Evolutionary conservation across 2,113 vertebrate species (phyloP).

Genomic region (Amia ocellicauda): DNA sequence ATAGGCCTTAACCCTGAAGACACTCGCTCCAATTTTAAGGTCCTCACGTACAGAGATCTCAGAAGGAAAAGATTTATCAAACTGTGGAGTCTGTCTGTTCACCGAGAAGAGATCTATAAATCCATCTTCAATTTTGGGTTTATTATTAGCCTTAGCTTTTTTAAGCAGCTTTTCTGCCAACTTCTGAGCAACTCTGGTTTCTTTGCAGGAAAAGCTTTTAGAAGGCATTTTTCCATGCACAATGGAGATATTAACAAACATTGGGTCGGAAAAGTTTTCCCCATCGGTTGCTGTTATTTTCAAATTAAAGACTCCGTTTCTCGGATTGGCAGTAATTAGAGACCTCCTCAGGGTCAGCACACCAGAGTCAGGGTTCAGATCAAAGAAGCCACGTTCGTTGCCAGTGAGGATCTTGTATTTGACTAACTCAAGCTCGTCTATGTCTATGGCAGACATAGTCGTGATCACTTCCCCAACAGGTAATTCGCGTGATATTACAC

Average conservation of each 20-base stretch:
- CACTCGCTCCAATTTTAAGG: constrained; percentile 72
- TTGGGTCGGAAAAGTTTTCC: constrained; percentile 89
- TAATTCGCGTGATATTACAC: constrained; percentile 84
- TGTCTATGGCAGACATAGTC: constrained; percentile 92
- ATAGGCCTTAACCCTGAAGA: constrained; percentile 82
- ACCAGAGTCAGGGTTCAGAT: constrained; percentile 91
- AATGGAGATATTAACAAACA: constrained; percentile 92
- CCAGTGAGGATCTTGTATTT: constrained; percentile 96
- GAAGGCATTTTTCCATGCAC: constrained; percentile 79
- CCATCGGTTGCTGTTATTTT: constrained; percentile 94
- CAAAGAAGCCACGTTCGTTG: constrained; percentile 87
- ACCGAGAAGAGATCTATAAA: constrained; percentile 92
- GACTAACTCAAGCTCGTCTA: constrained; percentile 90
- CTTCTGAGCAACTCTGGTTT: constrained; percentile 89
- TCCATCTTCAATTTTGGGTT: constrained; percentile 82
- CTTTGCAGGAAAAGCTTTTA: constrained; percentile 84
- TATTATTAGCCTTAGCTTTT: constrained; percentile 85
- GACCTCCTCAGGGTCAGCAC: constrained; percentile 81
- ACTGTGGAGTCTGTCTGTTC: constrained; percentile 89
- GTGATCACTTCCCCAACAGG: constrained; percentile 84
- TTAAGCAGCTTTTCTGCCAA: constrained; percentile 92
- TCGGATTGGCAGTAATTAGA: constrained; percentile 70
- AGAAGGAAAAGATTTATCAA: constrained; percentile 87
- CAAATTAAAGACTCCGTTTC: constrained; percentile 78
- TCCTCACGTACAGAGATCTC: constrained; percentile 84